These are phyloP conservation scores for Sarcoramphus papa DNA, from an alignment of 2,797 vertebrate species.

Conservation along the genomic window DNA sequence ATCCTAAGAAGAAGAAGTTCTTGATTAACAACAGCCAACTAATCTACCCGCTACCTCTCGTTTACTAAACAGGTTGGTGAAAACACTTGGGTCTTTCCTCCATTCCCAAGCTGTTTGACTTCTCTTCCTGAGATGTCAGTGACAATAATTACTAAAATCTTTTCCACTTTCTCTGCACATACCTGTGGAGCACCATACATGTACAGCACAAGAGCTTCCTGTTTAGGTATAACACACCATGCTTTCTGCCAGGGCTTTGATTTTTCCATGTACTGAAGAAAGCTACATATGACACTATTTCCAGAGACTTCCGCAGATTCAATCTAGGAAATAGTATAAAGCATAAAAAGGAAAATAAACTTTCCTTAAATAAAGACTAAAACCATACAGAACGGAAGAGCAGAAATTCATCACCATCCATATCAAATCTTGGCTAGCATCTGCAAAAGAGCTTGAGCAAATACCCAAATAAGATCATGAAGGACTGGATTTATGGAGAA, in stretches of 20 bases:
- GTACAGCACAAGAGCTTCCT: slow-evolving; percentile 92
- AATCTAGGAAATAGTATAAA: slow-evolving; percentile 74
- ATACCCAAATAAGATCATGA: not conserved
- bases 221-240: slow-evolving; percentile 96
- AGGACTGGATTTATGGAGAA: not conserved
- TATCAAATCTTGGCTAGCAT: not conserved
- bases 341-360: not conserved
- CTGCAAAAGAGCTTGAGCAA: not conserved
- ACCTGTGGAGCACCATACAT: slow-evolving; percentile 97
- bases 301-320: slow-evolving; percentile 93
- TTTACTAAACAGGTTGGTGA: not conserved
- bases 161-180: not conserved
- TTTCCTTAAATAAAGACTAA: not conserved
- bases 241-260: slow-evolving; percentile 94
- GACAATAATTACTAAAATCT: not conserved
- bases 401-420: not conserved
- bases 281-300: slow-evolving; percentile 93
- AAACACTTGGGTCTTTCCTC: not conserved
- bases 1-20: slow-evolving; percentile 75
- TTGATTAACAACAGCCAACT: not conserved
- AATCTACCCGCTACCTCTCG: not conserved
- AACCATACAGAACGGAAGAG: not conserved
- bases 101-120: not conserved
- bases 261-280: slow-evolving; percentile 96
- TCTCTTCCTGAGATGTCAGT: not conserved